These are phyloP conservation scores for Cynaeus angustus DNA, from an alignment of 2,888 invertebrate species.

Conservation along the genomic window DNA sequence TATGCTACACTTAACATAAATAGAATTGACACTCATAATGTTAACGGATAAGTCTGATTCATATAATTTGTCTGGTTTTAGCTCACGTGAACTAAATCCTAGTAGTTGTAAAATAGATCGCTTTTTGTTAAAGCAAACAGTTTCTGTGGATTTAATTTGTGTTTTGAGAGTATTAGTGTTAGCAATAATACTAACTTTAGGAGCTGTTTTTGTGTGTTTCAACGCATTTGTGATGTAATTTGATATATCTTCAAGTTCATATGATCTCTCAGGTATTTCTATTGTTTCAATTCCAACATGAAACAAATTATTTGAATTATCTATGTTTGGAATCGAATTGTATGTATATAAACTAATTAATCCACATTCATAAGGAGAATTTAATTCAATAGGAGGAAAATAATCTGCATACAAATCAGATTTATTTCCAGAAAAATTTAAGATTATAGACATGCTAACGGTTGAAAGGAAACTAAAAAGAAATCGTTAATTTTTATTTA, in stretches of 20 bases:
- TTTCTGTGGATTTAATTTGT: constrained; percentile 44
- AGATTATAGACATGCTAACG: constrained; percentile 52
- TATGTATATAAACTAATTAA: constrained; percentile 53
- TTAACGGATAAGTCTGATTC: constrained; percentile 61
- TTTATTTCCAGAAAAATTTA: constrained; percentile 53
- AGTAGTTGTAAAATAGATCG: constrained; percentile 55
- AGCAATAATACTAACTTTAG: constrained; percentile 30
- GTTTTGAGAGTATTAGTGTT: constrained; percentile 49
- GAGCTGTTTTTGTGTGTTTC: constrained; percentile 1
- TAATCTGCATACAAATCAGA: constrained; percentile 51
- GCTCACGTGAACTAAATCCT: constrained; percentile 54
- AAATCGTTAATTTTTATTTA: constrained; percentile 8
- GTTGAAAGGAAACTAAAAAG: constrained; percentile 45
- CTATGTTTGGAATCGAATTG: constrained; percentile 54
- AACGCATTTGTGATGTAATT: constrained; percentile 15
- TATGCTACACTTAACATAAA: constrained; percentile 61
- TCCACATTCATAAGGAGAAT: constrained; percentile 53
- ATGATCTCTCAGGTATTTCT: constrained; percentile 32
- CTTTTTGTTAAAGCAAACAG: constrained; percentile 41
- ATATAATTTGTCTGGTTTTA: constrained; percentile 52
- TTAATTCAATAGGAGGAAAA: constrained; percentile 52
- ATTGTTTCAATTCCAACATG: constrained; percentile 30
- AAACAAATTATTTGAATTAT: constrained; percentile 41
- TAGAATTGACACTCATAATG: constrained; percentile 60
- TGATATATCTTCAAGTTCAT: constrained; percentile 44